Base-by-base conservation (phyloP, 2,113 vertebrate species). In the Eclectus roratus region DNA sequence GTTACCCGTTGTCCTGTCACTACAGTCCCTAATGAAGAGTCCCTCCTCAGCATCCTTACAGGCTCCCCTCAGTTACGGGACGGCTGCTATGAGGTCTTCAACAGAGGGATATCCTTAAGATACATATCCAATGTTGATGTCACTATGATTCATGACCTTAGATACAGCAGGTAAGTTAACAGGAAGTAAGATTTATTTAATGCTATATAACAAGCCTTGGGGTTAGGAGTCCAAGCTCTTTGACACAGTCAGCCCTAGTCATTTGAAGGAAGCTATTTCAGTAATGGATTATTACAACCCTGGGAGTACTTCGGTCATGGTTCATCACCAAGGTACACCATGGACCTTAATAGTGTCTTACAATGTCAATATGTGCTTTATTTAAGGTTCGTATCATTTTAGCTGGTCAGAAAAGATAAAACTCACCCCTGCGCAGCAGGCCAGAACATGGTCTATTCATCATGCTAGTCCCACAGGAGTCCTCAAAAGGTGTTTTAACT, bases 321-420 rank as follows among this genome's bases (percentile, higher is more conserved):
- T 90, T 93, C 96, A 95, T 86, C 90, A 91, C 93, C 68, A 24
- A 29, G 90, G 88, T 44, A 78, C 61, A 8, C 80, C 56, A 18
- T 76, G 77, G 85, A 71, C 76, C 60, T 97, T 95, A 96, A 95
- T 89, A 25, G 69, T 64, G 33, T 73, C 92, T 95, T 96, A 94
- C 94, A 92, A 24, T 91, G 85, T 93, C 96, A 95, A 95, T 93
- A 92, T 93, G 93, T 96, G 72, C 80, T 88, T 93, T 96, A 96
- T 94, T 90, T 95, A 94, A 96, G 50, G 65, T 93, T 88, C 0
- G 0, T 86, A 84, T 65, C 61, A 19, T 81, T 95, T 76, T 28
- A 88, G n/a, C 44, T 3, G 10, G 60, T 83, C 72, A 83, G 78
- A 93, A 86, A 92, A 80, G 28, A 94, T 90, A 85, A 92, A 96